Evolutionary conservation across 53 echinoderm and acorn worm genomes (phyloP).

Genomic region (Apostichopus leukothele): DNA sequence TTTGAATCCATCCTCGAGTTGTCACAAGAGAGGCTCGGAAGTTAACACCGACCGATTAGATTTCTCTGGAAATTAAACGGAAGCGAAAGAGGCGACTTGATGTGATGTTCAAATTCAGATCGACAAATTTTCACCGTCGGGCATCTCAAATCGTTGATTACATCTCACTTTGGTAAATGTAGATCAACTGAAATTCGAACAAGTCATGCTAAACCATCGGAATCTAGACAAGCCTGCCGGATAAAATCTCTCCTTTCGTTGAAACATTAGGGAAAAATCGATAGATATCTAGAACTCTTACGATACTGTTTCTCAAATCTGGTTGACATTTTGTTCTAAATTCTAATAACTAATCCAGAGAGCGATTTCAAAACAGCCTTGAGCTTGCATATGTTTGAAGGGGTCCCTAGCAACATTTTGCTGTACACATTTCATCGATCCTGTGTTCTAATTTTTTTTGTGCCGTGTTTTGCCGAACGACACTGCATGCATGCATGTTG

Average conservation of each 20-base stretch:
- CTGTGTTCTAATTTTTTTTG: conserved; percentile 9
- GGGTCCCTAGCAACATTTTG: conserved; percentile 23
- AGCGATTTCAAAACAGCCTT: conserved; percentile 44
- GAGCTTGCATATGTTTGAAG: conserved; percentile 38
- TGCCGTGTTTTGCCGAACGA: background rate
- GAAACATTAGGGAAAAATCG: conserved; percentile 41
- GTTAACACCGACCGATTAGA: conserved; percentile 22
- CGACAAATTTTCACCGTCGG: conserved; percentile 38
- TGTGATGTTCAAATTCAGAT: conserved; percentile 33
- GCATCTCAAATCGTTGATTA: conserved; percentile 36
- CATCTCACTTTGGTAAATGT: conserved; percentile 44
- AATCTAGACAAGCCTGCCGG: conserved; percentile 24
- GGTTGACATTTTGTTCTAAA: conserved; percentile 44
- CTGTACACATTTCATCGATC: conserved; percentile 27
- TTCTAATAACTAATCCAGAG: conserved; percentile 42
- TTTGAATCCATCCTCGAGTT: background rate
- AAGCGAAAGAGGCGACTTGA: conserved; percentile 31
- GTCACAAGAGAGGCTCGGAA: conserved; percentile 11
- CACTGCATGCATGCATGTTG: background rate
- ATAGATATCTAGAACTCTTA: conserved; percentile 41
- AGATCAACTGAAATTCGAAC: conserved; percentile 48
- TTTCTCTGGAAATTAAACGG: conserved; percentile 38
- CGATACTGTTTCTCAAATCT: conserved; percentile 35
- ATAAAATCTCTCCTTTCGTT: conserved; percentile 32
- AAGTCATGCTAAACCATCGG: conserved; percentile 19